Evolutionary conservation across 1,140 invertebrate genomes (phyloP).

Genomic region (Zaprionus lachaisei): DNA sequence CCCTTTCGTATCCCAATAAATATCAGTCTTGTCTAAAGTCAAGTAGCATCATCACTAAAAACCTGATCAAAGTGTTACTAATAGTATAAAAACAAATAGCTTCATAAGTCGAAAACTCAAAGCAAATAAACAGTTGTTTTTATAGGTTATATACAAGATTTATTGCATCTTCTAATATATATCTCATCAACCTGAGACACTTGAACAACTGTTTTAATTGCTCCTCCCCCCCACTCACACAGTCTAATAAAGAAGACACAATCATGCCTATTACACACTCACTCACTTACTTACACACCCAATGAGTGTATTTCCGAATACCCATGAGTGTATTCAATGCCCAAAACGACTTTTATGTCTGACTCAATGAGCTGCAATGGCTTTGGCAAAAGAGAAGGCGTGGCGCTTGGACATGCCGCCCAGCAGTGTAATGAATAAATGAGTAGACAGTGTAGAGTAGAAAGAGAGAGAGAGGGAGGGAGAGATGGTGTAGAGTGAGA

Average conservation of each 20-base stretch:
- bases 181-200: too few species aligned
- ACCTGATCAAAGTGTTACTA: too few species aligned
- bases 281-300: background rate
- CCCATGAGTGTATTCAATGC: constrained; percentile 9
- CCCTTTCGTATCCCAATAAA: too few species aligned
- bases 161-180: too few species aligned
- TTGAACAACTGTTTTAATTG: too few species aligned
- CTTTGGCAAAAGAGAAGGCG: constrained; percentile 4
- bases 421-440: constrained; percentile 76
- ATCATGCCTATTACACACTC: background rate
- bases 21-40: too few species aligned
- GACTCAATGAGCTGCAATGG: constrained; percentile 43
- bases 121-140: too few species aligned
- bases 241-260: background rate
- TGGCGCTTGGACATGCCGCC: background rate
- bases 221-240: too few species aligned
- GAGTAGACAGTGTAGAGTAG: constrained; percentile 48
- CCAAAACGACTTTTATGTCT: constrained; percentile 28
- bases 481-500: background rate
- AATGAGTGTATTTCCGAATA: constrained; percentile 5
- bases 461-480: constrained; percentile 23
- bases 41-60: too few species aligned
- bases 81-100: too few species aligned
- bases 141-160: too few species aligned
- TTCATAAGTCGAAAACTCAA: too few species aligned